A percentile compares a stretch with the other conserved stretches of the same genome.
These are phyloP conservation scores for Chaetura pelagica DNA, from an alignment of 2,113 vertebrate genomes.

Conservation along the genomic window DNA sequence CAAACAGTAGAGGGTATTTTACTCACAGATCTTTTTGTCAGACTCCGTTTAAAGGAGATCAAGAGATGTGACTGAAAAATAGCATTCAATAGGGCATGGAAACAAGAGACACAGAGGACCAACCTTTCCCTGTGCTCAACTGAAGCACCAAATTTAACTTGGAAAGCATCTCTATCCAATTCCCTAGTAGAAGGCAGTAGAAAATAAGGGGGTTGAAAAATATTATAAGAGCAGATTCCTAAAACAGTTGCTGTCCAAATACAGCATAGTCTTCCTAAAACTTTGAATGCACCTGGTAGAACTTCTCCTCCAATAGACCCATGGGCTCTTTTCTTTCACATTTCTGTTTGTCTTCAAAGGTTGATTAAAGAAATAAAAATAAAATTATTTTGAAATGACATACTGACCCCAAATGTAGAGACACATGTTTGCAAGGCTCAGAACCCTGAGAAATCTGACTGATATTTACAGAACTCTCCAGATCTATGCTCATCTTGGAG, in stretches of 20 bases:
- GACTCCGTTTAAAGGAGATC: background rate
- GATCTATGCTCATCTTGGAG: background rate
- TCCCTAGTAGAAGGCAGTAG: background rate
- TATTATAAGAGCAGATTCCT: background rate
- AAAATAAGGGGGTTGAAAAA: background rate
- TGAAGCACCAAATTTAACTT: background rate
- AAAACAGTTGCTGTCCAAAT: background rate
- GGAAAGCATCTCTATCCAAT: background rate
- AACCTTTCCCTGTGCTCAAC: background rate
- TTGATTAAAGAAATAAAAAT: background rate
- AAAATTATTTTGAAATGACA: constrained; percentile 1
- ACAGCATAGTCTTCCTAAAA: background rate
- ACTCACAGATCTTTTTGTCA: background rate
- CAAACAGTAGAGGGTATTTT: background rate
- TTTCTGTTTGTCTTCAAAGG: background rate
- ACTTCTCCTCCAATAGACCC: background rate
- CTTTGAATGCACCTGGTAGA: background rate
- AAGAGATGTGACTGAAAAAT: background rate
- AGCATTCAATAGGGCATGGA: background rate
- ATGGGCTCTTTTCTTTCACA: background rate
- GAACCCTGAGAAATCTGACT: background rate
- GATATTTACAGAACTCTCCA: background rate
- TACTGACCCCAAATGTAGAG: background rate
- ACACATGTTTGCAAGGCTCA: background rate
- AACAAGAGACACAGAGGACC: background rate